Conservation (phyloP, 2,888 invertebrate genomes). For the Odontomyia ornata region DNA sequence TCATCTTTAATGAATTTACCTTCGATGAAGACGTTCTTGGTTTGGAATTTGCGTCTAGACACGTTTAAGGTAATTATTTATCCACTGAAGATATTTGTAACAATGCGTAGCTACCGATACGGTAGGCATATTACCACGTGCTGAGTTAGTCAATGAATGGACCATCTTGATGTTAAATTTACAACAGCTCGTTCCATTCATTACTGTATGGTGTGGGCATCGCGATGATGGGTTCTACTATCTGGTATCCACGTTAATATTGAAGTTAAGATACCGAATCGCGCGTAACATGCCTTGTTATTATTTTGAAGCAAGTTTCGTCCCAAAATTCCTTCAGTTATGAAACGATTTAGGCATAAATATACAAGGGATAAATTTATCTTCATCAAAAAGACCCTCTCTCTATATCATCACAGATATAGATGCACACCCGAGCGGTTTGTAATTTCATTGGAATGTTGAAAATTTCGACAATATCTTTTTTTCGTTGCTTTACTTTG, state of each 20-base stretch:
- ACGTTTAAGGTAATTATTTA: constrained; percentile 11
- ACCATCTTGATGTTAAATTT: neutral
- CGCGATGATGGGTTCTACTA: too few species aligned
- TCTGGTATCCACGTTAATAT: too few species aligned
- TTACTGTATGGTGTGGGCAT: too few species aligned
- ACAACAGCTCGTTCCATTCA: neutral
- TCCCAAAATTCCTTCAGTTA: neutral
- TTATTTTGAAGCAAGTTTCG: neutral
- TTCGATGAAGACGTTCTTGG: too few species aligned
- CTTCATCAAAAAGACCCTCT: too few species aligned
- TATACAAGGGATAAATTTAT: too few species aligned
- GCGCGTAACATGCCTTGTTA: too few species aligned
- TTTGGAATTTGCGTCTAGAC: constrained; percentile 11
- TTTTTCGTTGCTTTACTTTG: neutral
- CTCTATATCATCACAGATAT: too few species aligned
- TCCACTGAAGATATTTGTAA: neutral
- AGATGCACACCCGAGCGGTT: neutral
- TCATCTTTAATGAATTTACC: too few species aligned
- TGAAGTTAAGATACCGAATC: too few species aligned
- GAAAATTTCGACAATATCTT: neutral
- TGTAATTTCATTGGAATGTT: neutral
- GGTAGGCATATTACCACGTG: neutral
- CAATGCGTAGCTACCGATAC: neutral
- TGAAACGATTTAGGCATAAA: too few species aligned
- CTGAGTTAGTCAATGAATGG: neutral